Percentiles rank a stretch among this genome's conserved stretches.
phyloP scores from a whole-genome alignment of 2,888 invertebrate genomes.

The Anthoptus insignis region DNA sequence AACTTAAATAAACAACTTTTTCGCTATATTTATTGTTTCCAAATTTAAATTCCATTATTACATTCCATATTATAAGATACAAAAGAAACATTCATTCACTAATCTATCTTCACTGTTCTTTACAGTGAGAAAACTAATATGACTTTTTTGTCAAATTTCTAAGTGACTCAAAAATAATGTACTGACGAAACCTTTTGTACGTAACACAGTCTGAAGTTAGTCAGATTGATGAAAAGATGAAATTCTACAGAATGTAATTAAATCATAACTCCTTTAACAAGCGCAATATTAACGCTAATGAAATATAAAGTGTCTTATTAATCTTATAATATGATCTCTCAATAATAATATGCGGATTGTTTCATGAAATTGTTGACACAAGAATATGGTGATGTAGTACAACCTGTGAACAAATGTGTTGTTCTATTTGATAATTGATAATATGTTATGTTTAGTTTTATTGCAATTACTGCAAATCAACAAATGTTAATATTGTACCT shows the following conservation, averaged over 20 bases:
- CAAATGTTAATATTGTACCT: no score
- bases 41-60: not conserved
- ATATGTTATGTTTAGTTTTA: not conserved
- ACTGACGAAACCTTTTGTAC: no score
- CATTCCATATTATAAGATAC: not conserved
- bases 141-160: no score
- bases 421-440: not conserved
- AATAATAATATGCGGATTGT: slow-evolving; percentile 8
- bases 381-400: slow-evolving; percentile 1
- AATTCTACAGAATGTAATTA: no score
- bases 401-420: not conserved
- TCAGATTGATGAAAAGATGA: no score
- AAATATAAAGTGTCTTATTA: not conserved
- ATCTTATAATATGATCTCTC: slow-evolving; percentile 22
- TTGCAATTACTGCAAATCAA: no score
- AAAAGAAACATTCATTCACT: not conserved
- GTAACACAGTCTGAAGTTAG: no score
- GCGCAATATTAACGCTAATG: not conserved
- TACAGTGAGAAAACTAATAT: no score
- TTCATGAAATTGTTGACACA: slow-evolving; percentile 10
- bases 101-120: no score
- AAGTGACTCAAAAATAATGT: no score
- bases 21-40: not conserved
- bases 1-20: no score
- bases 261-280: not conserved